Conservation (phyloP, 30 jellyfish, hydroid and myxozoan species). For the Rhopilema esculentum region DNA sequence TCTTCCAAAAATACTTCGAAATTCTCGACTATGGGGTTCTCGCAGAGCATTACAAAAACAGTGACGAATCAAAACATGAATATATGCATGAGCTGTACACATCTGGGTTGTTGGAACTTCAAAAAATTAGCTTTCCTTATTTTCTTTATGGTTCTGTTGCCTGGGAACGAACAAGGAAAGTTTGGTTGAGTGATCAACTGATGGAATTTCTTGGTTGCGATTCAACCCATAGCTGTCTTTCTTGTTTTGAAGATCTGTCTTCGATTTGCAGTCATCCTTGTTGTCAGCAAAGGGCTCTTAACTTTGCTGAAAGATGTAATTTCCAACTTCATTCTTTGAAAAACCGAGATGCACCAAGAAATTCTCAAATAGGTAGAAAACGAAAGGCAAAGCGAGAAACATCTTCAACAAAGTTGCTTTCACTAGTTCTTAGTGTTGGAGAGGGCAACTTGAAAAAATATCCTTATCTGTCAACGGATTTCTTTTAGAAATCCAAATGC, state of each 20-base stretch:
- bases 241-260: neutral
- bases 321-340: no score
- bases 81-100: neutral
- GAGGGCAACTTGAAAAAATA: no score
- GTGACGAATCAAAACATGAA: constrained; percentile 7
- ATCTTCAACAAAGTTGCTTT: no score
- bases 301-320: no score
- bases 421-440: no score
- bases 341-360: no score
- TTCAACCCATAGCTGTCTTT: neutral
- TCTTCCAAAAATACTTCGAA: neutral
- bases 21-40: constrained; percentile 14
- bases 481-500: no score
- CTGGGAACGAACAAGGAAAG: constrained; percentile 16
- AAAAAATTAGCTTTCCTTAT: constrained; percentile 6
- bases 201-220: neutral
- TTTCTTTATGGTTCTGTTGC: constrained; percentile 10
- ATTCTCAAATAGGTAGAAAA: no score
- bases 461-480: no score
- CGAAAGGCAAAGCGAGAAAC: no score
- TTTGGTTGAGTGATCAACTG: constrained; percentile 2
- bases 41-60: constrained; percentile 2
- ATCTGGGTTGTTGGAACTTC: neutral
- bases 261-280: neutral
- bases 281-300: no score